Conservation (phyloP, 1,140 invertebrate species). For the Saccostrea echinata region DNA sequence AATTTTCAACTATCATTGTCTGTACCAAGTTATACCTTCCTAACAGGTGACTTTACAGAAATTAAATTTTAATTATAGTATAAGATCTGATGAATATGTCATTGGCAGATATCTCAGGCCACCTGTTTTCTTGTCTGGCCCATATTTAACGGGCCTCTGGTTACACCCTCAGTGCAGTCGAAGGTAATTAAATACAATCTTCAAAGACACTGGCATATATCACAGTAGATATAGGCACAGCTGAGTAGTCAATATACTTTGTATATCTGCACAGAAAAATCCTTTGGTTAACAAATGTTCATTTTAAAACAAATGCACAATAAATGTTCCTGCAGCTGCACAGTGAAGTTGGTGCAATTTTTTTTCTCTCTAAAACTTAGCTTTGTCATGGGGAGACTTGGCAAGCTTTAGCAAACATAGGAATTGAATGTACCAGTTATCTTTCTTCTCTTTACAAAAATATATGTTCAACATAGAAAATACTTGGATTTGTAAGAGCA, state of each 20-base stretch:
- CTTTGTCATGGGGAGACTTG: not conserved
- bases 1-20: too few species aligned
- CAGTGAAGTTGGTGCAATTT: not conserved
- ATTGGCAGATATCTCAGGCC: not conserved
- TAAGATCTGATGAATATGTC: not conserved
- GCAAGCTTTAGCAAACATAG: not conserved
- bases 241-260: not conserved
- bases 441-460: not conserved
- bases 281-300: not conserved
- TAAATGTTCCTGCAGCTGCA: not conserved
- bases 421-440: not conserved
- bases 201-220: not conserved
- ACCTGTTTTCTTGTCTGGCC: conserved; percentile 22
- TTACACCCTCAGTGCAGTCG: not conserved
- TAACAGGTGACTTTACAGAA: too few species aligned
- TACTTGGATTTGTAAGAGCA: not conserved
- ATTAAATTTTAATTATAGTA: too few species aligned
- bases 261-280: not conserved
- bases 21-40: too few species aligned
- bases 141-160: not conserved
- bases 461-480: not conserved
- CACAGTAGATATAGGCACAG: not conserved
- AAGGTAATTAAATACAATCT: not conserved
- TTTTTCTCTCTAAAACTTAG: not conserved
- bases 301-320: not conserved